Conservation (phyloP, 2,888 invertebrate species). For the Limnephilus auricula region DNA sequence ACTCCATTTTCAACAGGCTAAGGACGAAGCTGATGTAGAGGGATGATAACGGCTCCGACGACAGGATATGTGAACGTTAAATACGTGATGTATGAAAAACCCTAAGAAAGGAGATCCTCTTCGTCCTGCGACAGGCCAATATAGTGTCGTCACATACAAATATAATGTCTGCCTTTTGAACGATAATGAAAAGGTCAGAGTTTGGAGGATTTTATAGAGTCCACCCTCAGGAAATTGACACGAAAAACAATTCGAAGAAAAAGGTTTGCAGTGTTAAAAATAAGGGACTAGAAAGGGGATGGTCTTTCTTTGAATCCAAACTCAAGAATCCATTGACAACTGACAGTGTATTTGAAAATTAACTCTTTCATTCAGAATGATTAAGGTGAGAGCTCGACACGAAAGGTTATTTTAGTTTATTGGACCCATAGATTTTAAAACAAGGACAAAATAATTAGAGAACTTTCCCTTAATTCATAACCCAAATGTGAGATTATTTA, state of each 20-base stretch:
- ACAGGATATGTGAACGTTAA: background rate
- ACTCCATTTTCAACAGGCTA: background rate
- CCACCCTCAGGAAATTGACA: background rate
- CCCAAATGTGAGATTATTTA: no score
- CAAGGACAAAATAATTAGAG: no score
- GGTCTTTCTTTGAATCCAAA: background rate
- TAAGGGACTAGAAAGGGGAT: background rate
- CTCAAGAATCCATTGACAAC: no score
- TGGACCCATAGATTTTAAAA: background rate
- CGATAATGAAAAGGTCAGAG: background rate
- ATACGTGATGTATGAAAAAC: slow-evolving; percentile 38
- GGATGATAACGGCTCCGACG: background rate
- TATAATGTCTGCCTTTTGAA: slow-evolving; percentile 1
- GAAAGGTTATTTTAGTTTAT: background rate
- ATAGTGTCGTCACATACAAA: slow-evolving; percentile 6
- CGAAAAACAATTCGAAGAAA: background rate
- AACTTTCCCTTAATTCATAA: no score
- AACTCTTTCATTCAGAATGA: background rate
- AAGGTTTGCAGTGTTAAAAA: background rate
- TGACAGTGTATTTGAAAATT: background rate
- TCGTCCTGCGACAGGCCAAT: background rate
- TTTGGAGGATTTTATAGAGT: background rate
- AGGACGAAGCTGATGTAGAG: slow-evolving; percentile 15
- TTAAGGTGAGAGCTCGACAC: background rate
- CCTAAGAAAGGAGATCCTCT: background rate